Percentiles rank a stretch among this genome's conserved stretches.
phyloP scores from a whole-genome alignment of 2,797 vertebrate species.

The Steatocranus sp. region DNA sequence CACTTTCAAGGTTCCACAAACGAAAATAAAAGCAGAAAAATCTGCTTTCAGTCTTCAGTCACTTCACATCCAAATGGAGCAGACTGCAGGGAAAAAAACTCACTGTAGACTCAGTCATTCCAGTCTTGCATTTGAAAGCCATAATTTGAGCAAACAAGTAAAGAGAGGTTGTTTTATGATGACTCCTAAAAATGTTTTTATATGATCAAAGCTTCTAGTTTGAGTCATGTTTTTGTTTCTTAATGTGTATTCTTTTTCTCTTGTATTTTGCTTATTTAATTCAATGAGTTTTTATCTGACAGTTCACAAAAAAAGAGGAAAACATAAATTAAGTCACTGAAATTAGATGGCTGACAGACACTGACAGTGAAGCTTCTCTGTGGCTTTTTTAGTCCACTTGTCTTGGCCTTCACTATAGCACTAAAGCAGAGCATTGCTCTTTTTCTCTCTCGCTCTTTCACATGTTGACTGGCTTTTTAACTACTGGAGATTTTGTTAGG shows the following conservation, averaged over 20 bases:
- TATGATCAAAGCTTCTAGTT: slow-evolving; percentile 19
- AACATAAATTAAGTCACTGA: not conserved
- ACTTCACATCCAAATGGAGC: slow-evolving; percentile 13
- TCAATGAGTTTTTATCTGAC: not conserved
- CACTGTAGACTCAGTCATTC: slow-evolving; percentile 1
- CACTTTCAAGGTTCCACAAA: not conserved
- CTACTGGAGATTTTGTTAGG: slow-evolving; percentile 47
- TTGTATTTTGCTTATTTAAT: slow-evolving; percentile 1
- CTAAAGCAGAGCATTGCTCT: not conserved
- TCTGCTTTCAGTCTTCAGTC: slow-evolving; percentile 26
- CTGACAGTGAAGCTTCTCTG: not conserved
- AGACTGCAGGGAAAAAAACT: slow-evolving; percentile 2
- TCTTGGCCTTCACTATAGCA: slow-evolving; percentile 4
- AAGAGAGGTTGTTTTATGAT: slow-evolving; percentile 20
- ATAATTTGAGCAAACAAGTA: slow-evolving; percentile 30
- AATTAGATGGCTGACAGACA: not conserved
- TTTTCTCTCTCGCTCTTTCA: not conserved
- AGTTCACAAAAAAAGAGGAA: not conserved
- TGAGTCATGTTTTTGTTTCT: slow-evolving; percentile 15
- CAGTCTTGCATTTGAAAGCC: slow-evolving; percentile 18
- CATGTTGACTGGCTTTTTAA: slow-evolving; percentile 43
- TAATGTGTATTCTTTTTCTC: not conserved
- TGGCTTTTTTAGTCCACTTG: slow-evolving; percentile 29
- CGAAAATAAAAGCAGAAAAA: slow-evolving; percentile 19
- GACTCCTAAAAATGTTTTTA: slow-evolving; percentile 11